Conservation (phyloP, 2,888 invertebrate genomes). For the Arge pagana region DNA sequence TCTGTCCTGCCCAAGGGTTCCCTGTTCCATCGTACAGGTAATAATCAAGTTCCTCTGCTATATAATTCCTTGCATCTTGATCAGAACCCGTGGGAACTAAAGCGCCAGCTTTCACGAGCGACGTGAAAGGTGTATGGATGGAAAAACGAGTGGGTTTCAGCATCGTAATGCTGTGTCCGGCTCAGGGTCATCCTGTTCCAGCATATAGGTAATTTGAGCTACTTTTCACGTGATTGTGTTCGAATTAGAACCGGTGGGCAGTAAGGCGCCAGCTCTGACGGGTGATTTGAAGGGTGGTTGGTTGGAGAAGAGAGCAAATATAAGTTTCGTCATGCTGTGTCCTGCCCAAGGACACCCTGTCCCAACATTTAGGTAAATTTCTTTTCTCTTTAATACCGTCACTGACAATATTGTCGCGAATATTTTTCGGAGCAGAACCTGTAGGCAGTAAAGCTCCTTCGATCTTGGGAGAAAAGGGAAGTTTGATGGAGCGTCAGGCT, state of each 20-base stretch:
- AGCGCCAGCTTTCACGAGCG: conserved; percentile 61
- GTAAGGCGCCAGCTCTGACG: conserved; percentile 64
- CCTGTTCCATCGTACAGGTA: conserved; percentile 68
- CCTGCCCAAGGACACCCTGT: conserved; percentile 74
- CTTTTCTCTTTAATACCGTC: conserved; percentile 17
- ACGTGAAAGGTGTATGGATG: conserved; percentile 50
- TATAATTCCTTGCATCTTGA: conserved; percentile 1
- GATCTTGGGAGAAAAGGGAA: conserved; percentile 60
- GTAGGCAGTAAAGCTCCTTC: conserved; percentile 63
- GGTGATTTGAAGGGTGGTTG: conserved; percentile 50
- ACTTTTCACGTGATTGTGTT: too few species aligned
- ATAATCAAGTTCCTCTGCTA: conserved; percentile 18
- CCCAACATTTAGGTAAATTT: conserved; percentile 63
- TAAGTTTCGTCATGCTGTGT: conserved; percentile 66
- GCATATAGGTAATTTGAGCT: conserved; percentile 64
- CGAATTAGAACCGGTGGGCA: conserved; percentile 64
- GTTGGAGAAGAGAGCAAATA: conserved; percentile 45
- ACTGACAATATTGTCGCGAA: conserved; percentile 17
- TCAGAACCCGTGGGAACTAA: conserved; percentile 67
- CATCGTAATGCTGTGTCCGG: conserved; percentile 70
- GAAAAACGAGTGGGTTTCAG: conserved; percentile 46
- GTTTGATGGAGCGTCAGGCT: conserved; percentile 56
- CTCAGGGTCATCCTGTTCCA: conserved; percentile 71
- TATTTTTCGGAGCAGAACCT: conserved; percentile 57
- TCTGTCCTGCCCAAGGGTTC: conserved; percentile 74